Evolutionary conservation across 2,113 vertebrate species (phyloP).

Genomic region (Anarhynchus alexandrinus): DNA sequence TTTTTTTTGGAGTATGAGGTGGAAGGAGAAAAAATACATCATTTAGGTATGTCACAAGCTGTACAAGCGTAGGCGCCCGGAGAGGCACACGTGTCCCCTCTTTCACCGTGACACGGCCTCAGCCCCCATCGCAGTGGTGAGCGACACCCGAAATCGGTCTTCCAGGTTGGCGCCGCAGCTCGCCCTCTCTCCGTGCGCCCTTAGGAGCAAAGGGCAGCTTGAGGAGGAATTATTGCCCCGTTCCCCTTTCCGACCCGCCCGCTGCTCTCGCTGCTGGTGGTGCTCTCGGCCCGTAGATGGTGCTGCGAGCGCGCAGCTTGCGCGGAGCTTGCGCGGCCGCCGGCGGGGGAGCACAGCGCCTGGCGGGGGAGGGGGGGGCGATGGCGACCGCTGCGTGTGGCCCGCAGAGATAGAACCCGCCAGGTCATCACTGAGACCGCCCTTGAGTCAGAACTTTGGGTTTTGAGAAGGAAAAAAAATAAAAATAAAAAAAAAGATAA

Average conservation of each 20-base stretch:
- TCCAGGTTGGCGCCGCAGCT: no score
- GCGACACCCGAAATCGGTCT: not conserved
- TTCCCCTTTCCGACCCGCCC: accelerated
- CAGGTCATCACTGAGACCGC: not conserved
- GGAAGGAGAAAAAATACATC: no score
- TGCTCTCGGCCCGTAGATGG: not conserved
- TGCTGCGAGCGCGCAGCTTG: not conserved
- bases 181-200: no score
- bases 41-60: accelerated
- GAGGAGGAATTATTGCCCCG: accelerated
- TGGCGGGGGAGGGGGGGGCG: no score
- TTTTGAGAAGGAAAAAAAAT: accelerated
- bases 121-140: not conserved
- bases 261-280: not conserved
- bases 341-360: no score
- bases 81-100: accelerated
- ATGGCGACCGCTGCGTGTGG: not conserved
- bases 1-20: no score
- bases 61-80: accelerated
- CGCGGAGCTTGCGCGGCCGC: not conserved
- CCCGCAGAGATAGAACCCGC: not conserved
- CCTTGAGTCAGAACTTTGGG: not conserved
- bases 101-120: accelerated
- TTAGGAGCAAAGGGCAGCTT: accelerated
- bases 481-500: no score